These are phyloP conservation scores for Agonopterix heracliana DNA, from an alignment of 2,888 invertebrate genomes.

Conservation along the genomic window DNA sequence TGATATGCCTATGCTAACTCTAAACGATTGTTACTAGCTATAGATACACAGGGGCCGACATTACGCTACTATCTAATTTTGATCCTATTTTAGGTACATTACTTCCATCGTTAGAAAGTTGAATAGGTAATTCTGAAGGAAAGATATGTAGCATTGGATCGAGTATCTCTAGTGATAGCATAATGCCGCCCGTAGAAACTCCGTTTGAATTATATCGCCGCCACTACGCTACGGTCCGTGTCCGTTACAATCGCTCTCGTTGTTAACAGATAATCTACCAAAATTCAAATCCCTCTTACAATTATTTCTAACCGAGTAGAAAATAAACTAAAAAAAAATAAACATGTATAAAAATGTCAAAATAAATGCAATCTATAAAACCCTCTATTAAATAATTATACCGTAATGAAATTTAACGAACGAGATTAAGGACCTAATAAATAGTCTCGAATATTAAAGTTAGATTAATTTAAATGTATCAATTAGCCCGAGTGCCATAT, in stretches of 20 bases:
- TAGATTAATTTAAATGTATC: conserved; percentile 50
- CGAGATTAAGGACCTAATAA: conserved; percentile 47
- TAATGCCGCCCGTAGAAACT: conserved; percentile 10
- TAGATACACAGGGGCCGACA: no score
- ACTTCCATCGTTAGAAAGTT: no score
- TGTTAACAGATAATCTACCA: conserved; percentile 75
- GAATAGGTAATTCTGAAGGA: no score
- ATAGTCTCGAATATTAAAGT: conserved; percentile 48
- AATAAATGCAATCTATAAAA: conserved; percentile 75
- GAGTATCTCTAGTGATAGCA: no score
- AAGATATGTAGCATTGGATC: no score
- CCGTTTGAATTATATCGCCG: conserved; percentile 19
- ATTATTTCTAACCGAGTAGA: conserved; percentile 30
- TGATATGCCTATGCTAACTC: conserved; percentile 58
- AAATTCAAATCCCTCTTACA: conserved; percentile 53
- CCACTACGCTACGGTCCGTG: conserved; percentile 14
- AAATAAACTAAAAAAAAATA: conserved; percentile 56
- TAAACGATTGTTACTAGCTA: conserved; percentile 17
- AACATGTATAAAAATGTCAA: conserved; percentile 67
- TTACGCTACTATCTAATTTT: no score
- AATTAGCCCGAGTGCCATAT: conserved; percentile 66
- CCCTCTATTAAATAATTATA: conserved; percentile 62
- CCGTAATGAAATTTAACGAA: conserved; percentile 68
- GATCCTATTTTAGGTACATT: no score
- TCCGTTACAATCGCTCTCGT: conserved; percentile 15